A percentile compares a stretch with the other conserved stretches of the same genome.
phyloP scores from a whole-genome alignment of 2,113 vertebrate genomes.

The Motacilla tschutschensis region DNA sequence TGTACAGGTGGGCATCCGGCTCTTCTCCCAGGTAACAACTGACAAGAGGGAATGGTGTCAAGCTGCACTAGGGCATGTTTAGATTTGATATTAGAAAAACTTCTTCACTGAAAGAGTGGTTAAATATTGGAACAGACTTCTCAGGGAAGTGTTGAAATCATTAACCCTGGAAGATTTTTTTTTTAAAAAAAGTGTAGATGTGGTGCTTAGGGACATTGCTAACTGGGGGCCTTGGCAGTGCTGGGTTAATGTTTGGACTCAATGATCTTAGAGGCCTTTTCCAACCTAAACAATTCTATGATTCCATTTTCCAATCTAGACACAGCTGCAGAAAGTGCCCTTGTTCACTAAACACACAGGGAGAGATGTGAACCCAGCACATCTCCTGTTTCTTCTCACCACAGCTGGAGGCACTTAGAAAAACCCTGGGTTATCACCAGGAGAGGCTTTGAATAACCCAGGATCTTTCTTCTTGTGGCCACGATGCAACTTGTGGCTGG shows the following conservation, averaged over 20 bases:
- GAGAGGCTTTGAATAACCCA: neutral
- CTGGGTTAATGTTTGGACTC: neutral
- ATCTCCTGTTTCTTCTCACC: neutral
- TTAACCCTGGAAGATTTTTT: neutral
- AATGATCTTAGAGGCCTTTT: neutral
- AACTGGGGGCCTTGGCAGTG: neutral
- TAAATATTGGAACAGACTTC: neutral
- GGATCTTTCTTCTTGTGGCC: neutral
- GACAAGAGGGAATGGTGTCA: neutral
- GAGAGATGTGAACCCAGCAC: neutral
- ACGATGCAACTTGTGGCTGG: neutral
- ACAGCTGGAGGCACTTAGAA: neutral
- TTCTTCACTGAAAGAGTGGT: neutral
- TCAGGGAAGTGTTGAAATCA: neutral
- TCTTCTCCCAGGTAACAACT: neutral
- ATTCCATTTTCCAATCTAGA: neutral
- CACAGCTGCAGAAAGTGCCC: neutral
- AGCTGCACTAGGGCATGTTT: neutral
- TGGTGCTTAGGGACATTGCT: neutral
- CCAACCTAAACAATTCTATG: neutral
- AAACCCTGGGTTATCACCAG: neutral
- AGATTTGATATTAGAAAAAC: neutral
- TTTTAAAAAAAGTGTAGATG: neutral
- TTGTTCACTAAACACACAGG: neutral
- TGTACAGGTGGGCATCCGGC: fast-evolving